Evolutionary conservation across 1,140 invertebrate genomes (phyloP), one percentile per base, ranked within the genome.

Genomic region (Euschistus heros): DNA sequence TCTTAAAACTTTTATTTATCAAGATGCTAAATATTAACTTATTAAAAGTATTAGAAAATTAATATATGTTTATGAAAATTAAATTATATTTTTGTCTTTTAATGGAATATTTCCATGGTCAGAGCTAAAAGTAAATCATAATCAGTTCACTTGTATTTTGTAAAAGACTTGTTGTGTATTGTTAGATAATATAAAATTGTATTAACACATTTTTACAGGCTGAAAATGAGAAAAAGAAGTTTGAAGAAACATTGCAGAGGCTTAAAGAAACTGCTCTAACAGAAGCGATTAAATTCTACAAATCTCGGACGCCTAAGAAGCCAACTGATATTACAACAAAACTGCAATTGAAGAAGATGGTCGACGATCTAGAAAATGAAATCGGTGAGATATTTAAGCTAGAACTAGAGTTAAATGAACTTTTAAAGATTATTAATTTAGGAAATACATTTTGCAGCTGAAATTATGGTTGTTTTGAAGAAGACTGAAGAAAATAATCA

Each of bases 361-460:
- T 90, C 0, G 84, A 87, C 61, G 87, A 90, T 52, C 77, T 89
- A 69, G 88, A 89, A 74, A 84, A 79, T 72, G 88, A 91, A 79
- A 85, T 90, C 69, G 81, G 86, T 87, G 78, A 65, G 47, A 18
- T 33, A 60, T 67, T 61, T 44, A 27, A 24, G 46, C 22, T 42
- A 65, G 15, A 61, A 44, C 1, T 3, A 2, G 6, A n/a, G 6
- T 22, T 26, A n/a, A 54, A 22, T 22, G 50, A 22, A 22, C 24
- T 54, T 26, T 59, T 59, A 22, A 59, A 59, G 55, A 59, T 59
- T 26, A 22, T 54, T 26, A 54, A 54, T 22, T 20, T 54, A 54
- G 24, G 8, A 37, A 37, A 37, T 37, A 22, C 13, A 54, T 54
- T 54, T 57, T 24, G 15, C 65, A 86, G 86, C 81, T 67, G 82